Percentiles rank a stretch among this genome's conserved stretches.
phyloP scores from a whole-genome alignment of 1,140 invertebrate species.

The Nylanderia fulva region DNA sequence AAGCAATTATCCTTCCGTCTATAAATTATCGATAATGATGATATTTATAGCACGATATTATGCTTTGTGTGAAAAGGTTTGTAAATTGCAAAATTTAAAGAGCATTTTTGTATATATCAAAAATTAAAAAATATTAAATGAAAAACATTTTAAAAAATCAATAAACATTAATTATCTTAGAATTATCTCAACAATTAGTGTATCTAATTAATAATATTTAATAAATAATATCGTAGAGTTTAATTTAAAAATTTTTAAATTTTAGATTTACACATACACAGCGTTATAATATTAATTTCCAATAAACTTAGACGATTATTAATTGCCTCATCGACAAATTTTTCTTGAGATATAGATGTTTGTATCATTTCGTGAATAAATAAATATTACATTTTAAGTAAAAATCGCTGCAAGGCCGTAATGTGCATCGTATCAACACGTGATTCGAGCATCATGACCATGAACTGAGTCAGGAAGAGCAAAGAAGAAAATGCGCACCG shows the following conservation, averaged over 20 bases:
- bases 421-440: not conserved
- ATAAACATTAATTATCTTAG: not conserved
- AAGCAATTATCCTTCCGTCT: not conserved
- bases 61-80: not conserved
- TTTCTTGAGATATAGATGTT: not conserved
- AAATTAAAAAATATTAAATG: not conserved
- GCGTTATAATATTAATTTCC: not conserved
- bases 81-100: not conserved
- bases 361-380: not conserved
- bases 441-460: conserved; percentile 28
- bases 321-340: not conserved
- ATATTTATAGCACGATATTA: not conserved
- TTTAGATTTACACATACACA: not conserved
- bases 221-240: not conserved
- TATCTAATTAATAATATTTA: not conserved
- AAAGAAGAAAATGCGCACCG: conserved; percentile 55
- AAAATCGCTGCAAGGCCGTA: not conserved
- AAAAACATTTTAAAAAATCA: not conserved
- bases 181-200: conserved; percentile 19
- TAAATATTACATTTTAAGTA: conserved; percentile 3
- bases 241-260: not conserved
- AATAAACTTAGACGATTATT: not conserved
- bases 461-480: conserved; percentile 49
- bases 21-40: conserved; percentile 22
- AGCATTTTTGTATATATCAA: not conserved